Percentiles rank a stretch among this genome's conserved stretches.
These are phyloP conservation scores for Neopelma chrysocephalum DNA, from an alignment of 2,797 vertebrate genomes.

Conservation along the genomic window DNA sequence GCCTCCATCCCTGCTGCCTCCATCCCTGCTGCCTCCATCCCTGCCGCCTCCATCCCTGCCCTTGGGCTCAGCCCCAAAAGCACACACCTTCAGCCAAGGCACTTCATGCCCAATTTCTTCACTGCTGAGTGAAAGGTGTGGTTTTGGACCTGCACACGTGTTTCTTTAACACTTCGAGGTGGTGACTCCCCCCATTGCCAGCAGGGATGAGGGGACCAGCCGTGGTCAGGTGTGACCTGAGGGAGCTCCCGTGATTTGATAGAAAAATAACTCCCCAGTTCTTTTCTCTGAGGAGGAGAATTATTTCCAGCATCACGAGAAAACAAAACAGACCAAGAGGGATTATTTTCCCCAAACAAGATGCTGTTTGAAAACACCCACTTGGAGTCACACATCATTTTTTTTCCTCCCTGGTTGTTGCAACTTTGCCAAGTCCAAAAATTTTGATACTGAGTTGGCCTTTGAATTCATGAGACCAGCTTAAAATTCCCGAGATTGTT, in stretches of 20 bases:
- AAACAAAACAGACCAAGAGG: slow-evolving; percentile 29
- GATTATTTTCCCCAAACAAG: slow-evolving; percentile 48
- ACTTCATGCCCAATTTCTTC: background rate
- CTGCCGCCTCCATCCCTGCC: background rate
- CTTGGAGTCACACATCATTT: background rate
- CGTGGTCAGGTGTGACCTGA: accelerated
- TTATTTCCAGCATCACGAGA: background rate
- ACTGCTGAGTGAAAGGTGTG: background rate
- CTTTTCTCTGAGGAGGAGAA: background rate
- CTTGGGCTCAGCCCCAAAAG: background rate
- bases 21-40: too few species aligned
- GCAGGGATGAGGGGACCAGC: background rate
- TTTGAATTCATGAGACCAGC: background rate
- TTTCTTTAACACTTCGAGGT: background rate
- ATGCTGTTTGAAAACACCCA: slow-evolving; percentile 51
- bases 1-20: background rate
- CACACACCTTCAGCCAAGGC: background rate
- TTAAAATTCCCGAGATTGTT: background rate
- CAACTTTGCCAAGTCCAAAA: background rate
- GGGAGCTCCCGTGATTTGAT: background rate
- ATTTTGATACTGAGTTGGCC: background rate
- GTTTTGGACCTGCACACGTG: accelerated
- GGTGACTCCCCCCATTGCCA: background rate
- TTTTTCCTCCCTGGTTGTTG: background rate
- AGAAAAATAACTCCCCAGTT: background rate